Evolutionary conservation across 2,797 vertebrate genomes (phyloP), one percentile per base, ranked within the genome.

Genomic region (Hephaestus fuliginosus): DNA sequence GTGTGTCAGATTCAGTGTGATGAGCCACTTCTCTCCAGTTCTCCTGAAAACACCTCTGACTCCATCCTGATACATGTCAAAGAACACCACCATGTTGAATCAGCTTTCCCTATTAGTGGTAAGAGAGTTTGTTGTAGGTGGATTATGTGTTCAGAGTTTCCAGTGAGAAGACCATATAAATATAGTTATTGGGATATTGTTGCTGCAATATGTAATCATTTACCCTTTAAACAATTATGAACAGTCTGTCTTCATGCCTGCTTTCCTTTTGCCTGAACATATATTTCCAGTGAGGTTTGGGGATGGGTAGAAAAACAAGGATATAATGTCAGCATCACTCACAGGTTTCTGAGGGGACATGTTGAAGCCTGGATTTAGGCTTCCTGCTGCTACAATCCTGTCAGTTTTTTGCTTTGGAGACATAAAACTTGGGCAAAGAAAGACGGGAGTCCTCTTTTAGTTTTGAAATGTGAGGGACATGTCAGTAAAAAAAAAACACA

Each of bases 401-500:
- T 53, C 66, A 41, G 49, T 64, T 74, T 33, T 78, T 74, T 81
- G 70, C 69, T 78, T 75, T 36, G 33, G 49, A 70, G 60, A 43
- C 48, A 46, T 43, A 36, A 61, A 76, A 61, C 76, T 55, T 14
- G 17, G 52, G 63, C 44, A 61, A 64, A 57, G 49, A 39, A n/a
- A 51, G 69, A 61, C 7, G 3, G 49, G 61, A 55, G 33, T 25
- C 46, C 43, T 68, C n/a, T 64, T 22, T 69, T 3, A 52, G 61
- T 64, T 68, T n/a, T 76, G 28, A 64, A 58, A 48, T 64, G 36
- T 18, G 30, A 57, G 13, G 64, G 57, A 71, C 39, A 61, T 55
- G 74, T 73, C 81, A 81, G 62, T 82, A 69, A 76, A 36, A 61
- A 52, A 13, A 68, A 73, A 33, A 33, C 30, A 64, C 44, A 25